Conservation (phyloP, 2,888 invertebrate species). For the Cerastoderma edule region DNA sequence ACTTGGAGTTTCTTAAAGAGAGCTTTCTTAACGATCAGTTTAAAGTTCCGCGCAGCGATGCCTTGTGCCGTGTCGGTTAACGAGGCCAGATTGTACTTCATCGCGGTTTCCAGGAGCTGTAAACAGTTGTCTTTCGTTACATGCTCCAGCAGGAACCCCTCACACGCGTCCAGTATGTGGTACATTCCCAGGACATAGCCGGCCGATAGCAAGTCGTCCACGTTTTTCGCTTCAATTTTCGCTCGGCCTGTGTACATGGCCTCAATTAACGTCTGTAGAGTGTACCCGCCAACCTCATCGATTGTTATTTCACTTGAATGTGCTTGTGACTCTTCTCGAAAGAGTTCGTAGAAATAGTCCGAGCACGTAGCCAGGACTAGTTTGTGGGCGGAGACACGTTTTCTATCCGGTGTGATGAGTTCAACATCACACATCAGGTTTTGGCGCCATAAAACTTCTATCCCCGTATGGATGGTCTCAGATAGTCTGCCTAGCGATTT, state of each 20-base stretch:
- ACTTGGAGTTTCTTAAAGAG: conserved; percentile 65
- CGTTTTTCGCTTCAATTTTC: conserved; percentile 62
- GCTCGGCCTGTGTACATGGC: conserved; percentile 74
- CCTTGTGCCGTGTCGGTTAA: conserved; percentile 60
- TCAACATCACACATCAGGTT: conserved; percentile 69
- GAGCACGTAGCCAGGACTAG: conserved; percentile 69
- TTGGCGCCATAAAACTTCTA: conserved; percentile 74
- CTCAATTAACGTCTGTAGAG: conserved; percentile 62
- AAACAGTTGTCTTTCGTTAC: conserved; percentile 68
- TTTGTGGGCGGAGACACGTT: conserved; percentile 65
- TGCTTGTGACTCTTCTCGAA: conserved; percentile 39
- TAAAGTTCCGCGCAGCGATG: conserved; percentile 67
- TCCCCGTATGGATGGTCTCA: conserved; percentile 66
- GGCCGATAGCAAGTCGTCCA: conserved; percentile 66
- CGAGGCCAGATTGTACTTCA: conserved; percentile 55
- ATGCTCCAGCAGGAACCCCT: conserved; percentile 65
- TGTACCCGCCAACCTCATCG: conserved; percentile 54
- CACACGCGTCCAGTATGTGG: conserved; percentile 68
- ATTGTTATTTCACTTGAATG: conserved; percentile 54
- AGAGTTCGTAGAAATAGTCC: conserved; percentile 71
- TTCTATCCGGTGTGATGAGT: conserved; percentile 54
- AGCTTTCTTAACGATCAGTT: conserved; percentile 51
- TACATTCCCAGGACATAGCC: conserved; percentile 64
- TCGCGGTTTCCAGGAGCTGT: conserved; percentile 64
- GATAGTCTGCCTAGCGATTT: conserved; percentile 47